Conservation (phyloP, 2,797 vertebrate species). For the Peromyscus aztecus region DNA sequence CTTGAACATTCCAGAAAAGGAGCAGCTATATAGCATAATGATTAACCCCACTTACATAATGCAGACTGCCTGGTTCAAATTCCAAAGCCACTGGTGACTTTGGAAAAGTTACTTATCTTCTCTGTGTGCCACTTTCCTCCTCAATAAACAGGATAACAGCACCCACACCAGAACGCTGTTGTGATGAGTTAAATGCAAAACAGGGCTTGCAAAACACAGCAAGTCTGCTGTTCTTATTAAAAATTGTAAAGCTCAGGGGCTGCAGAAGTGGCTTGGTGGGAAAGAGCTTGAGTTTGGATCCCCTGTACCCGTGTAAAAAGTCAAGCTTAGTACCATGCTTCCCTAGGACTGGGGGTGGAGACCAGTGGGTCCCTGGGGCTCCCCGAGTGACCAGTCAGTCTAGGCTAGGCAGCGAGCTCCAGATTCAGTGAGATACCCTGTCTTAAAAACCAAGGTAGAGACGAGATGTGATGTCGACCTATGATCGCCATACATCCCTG, state of each 20-base stretch:
- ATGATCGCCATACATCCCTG: not conserved
- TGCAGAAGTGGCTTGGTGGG: not conserved
- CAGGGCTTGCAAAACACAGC: not conserved
- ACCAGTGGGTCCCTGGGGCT: not conserved
- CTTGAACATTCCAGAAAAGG: not conserved
- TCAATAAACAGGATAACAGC: not conserved
- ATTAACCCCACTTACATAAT: not conserved
- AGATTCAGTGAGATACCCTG: not conserved
- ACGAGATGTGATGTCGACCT: not conserved
- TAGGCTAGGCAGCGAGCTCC: not conserved
- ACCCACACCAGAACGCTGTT: not conserved
- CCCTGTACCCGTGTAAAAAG: not conserved
- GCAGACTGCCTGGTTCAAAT: not conserved
- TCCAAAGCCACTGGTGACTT: not conserved
- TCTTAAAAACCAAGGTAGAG: not conserved
- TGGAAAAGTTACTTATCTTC: not conserved
- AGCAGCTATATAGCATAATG: not conserved
- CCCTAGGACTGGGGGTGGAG: not conserved
- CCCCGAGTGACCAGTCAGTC: not conserved
- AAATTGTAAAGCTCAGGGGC: not conserved
- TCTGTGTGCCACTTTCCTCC: not conserved
- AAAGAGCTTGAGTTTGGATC: not conserved
- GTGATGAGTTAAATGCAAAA: conserved; percentile 13
- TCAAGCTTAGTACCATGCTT: not conserved
- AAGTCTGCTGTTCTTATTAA: conserved; percentile 12